Evolutionary conservation across 92 coral and sea anemone genomes (phyloP).

Genomic region (Hydrozoanthus gracilis): DNA sequence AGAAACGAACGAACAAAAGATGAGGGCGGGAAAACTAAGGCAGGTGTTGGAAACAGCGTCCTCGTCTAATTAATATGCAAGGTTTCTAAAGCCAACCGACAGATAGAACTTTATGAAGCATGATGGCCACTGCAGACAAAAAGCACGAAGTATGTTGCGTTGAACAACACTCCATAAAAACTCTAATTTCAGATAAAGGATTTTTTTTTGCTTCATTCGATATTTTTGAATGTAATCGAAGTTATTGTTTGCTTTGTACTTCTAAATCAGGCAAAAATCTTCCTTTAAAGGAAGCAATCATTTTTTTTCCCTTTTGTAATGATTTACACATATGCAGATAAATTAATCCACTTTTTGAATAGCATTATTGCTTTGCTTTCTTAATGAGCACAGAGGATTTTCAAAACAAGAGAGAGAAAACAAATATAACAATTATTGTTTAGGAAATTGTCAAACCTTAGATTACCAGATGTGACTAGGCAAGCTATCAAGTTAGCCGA

Average conservation of each 20-base stretch:
- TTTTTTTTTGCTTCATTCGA: not conserved
- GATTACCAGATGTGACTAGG: not conserved
- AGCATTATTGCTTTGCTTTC: slow-evolving; percentile 29
- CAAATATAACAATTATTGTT: slow-evolving; percentile 27
- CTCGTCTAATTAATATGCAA: slow-evolving; percentile 7
- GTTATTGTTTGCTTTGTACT: not conserved
- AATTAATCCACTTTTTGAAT: slow-evolving; percentile 32
- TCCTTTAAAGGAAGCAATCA: not conserved
- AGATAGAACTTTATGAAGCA: slow-evolving; percentile 1
- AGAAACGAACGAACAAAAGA: slow-evolving; percentile 20
- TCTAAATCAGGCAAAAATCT: not conserved
- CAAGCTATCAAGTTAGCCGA: no score
- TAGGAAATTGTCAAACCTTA: slow-evolving; percentile 30
- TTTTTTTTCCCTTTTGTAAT: not conserved
- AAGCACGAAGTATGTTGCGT: not conserved
- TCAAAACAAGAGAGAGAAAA: slow-evolving; percentile 35
- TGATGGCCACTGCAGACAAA: slow-evolving; percentile 12
- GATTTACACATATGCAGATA: slow-evolving; percentile 27
- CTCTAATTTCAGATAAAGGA: not conserved
- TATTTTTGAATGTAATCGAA: not conserved
- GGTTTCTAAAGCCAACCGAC: not conserved
- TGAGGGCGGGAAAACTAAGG: slow-evolving; percentile 29
- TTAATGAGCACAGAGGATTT: not conserved
- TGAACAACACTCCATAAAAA: not conserved
- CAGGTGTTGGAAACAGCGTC: slow-evolving; percentile 25